Evolutionary conservation across 2,797 vertebrate genomes (phyloP), one percentile per base, ranked within the genome.

Genomic region (Pampus argenteus): DNA sequence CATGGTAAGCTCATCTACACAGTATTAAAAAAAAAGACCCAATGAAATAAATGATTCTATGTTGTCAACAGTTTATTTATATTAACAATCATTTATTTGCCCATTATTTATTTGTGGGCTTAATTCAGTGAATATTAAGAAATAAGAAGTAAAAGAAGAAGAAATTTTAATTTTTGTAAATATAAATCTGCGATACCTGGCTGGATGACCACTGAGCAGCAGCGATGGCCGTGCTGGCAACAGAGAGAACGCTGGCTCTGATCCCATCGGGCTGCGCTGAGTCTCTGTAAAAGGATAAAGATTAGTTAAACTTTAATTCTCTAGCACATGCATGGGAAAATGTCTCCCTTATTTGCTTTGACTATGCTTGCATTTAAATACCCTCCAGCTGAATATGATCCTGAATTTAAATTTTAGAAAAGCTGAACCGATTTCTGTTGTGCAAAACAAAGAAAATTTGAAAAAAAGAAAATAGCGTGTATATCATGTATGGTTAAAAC

Each of bases 161-260:
- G n/a, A n/a, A n/a, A n/a, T n/a, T n/a, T n/a, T n/a, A n/a, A n/a
- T n/a, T n/a, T n/a, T n/a, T n/a, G n/a, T n/a, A n/a, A n/a, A n/a
- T n/a, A n/a, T n/a, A 44, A 55, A 29, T 25, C 6, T 28, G 4
- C 11, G 72, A 22, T 92, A 98, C 97, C 96, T 98, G 97, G 71
- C 95, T 97, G 26, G 97, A 97, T 0, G 97, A 98, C 97, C 97
- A 98, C 93, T 98, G 97, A 80, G 97, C 97, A 29, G 97, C 97
- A 82, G 97, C 97, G 42, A 98, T 98, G 62, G 97, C 97, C 31
- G 96, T 97, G 82, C 96, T 98, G 57, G 97, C 97, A 66, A 97
- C 97, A 48, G 97, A 98, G 76, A 96, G 96, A 36, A 95, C 95
- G 3, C 92, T 97, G 79, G 96, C 94, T 64, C 95, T 93, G 88